Base-by-base conservation (phyloP, 1,140 invertebrate genomes). In the Ganaspis sp. region DNA sequence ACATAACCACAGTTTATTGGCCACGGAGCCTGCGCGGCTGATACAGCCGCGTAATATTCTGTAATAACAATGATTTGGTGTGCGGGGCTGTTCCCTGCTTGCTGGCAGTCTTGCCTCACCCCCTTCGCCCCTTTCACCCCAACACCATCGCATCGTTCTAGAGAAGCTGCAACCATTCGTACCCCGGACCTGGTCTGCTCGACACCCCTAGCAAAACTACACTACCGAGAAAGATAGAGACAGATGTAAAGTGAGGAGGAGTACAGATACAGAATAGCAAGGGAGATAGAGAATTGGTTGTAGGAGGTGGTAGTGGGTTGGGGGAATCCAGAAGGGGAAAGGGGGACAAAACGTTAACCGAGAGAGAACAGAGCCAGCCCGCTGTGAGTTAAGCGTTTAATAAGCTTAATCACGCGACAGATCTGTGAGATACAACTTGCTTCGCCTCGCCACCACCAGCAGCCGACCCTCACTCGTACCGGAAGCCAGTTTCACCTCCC, bases 371-470 rank as follows among this genome's bases (percentile, higher is more conserved):
- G 74, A 78, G 70, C 83, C 79, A 85, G 81, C 75, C 76, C 80
- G 77, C 77, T 75, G 84, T 91, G 89, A 90, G 89, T 91, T 90
- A 91, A 90, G 88, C 89, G 89, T 91, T 90, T 91, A 91, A 90
- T 91, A 91, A 91, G 89, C 90, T 91, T 91, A 91, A 91, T 91
- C 90, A 90, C 88, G 85, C 88, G 89, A 91, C 89, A 90, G 90
- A 91, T 91, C 88, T 87, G 88, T 91, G 90, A 90, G 89, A 91
- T 91, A 90, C 88, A 90, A 89, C 88, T 90, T 89, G 87, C 87
- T 90, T 90, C 87, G 86, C 86, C 79, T 85, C 84, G 85, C 85
- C 85, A 86, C 84, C 83, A 69, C 78, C 80, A 78, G 82, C 77
- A 80, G 87, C 86, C 82, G 81, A 83, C 82, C 84, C 83, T 85